Conservation (phyloP, 2,888 invertebrate genomes). For the Amblyteles armatorius region DNA sequence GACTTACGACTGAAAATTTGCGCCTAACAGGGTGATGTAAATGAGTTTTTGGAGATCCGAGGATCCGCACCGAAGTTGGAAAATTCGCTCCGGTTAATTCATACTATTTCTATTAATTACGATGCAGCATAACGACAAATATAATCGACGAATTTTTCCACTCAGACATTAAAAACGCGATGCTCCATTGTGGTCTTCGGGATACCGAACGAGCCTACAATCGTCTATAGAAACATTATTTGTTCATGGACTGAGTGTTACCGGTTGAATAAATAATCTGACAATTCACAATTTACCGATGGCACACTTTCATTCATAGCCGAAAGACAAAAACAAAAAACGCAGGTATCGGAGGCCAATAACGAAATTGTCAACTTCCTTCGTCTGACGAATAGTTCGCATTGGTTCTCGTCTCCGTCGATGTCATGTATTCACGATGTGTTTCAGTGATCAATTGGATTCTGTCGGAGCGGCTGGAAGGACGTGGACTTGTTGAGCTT, state of each 20-base stretch:
- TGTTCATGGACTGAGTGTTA: constrained; percentile 48
- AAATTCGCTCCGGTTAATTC: not conserved
- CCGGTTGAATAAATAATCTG: constrained; percentile 45
- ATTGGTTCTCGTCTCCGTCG: not conserved
- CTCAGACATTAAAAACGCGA: not conserved
- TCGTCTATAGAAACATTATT: constrained; percentile 49
- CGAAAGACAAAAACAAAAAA: constrained; percentile 21
- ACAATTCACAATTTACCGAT: constrained; percentile 34
- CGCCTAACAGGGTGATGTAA: not conserved
- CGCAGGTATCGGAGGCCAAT: not conserved
- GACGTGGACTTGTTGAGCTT: constrained; percentile 96
- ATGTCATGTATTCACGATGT: not conserved
- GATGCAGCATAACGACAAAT: not conserved
- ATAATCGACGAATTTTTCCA: not conserved
- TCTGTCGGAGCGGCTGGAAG: constrained; percentile 85
- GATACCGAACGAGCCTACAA: constrained; percentile 41
- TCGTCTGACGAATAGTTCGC: constrained; percentile 6
- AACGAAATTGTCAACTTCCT: constrained; percentile 17
- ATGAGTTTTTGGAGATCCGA: not conserved
- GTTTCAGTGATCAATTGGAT: constrained; percentile 71
- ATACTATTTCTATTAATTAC: not conserved
- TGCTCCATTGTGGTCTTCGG: not conserved
- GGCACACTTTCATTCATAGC: constrained; percentile 32
- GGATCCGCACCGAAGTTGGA: not conserved
- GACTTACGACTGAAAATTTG: not conserved